These are phyloP conservation scores for Pseudochaenichthys georgianus DNA, from an alignment of 2,797 vertebrate species.

Conservation along the genomic window DNA sequence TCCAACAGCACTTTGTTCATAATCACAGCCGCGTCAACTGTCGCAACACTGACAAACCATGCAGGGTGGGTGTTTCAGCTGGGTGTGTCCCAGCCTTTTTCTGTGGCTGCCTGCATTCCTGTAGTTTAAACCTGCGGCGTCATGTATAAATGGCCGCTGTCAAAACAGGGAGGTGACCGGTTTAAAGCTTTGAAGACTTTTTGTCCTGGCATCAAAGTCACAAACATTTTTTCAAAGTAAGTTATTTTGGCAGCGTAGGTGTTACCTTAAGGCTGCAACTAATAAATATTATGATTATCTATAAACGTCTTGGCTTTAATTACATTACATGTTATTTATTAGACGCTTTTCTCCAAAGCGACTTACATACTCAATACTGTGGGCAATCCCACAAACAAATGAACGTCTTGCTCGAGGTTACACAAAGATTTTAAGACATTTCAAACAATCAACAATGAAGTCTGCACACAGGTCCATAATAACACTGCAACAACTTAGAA, in stretches of 20 bases:
- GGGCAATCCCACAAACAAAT: too few relatives aligned
- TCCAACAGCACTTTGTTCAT: conserved; percentile 42
- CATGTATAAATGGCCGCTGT: conserved; percentile 35
- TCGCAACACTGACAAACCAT: conserved; percentile 1
- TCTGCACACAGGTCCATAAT: too few relatives aligned
- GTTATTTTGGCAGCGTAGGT: background rate
- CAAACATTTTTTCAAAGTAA: background rate
- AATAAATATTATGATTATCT: background rate
- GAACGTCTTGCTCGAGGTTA: too few relatives aligned
- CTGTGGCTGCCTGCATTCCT: conserved; percentile 48
- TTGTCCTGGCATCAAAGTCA: background rate
- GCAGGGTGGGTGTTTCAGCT: background rate
- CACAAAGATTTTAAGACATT: too few relatives aligned
- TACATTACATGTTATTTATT: too few relatives aligned
- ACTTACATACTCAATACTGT: too few relatives aligned
- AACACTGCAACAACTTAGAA: too few relatives aligned
- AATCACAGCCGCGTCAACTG: conserved; percentile 18
- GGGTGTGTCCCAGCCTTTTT: conserved; percentile 57
- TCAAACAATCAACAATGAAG: too few relatives aligned
- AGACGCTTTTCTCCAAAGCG: too few relatives aligned
- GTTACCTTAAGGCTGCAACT: background rate
- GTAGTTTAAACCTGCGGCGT: conserved; percentile 53
- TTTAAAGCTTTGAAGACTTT: conserved; percentile 14
- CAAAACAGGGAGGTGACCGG: conserved; percentile 31
- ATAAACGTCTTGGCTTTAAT: too few relatives aligned